A percentile compares a stretch with the other conserved stretches of the same genome.
These are phyloP conservation scores for Drosophila santomea DNA, from an alignment of 1,140 invertebrate species.

Conservation along the genomic window DNA sequence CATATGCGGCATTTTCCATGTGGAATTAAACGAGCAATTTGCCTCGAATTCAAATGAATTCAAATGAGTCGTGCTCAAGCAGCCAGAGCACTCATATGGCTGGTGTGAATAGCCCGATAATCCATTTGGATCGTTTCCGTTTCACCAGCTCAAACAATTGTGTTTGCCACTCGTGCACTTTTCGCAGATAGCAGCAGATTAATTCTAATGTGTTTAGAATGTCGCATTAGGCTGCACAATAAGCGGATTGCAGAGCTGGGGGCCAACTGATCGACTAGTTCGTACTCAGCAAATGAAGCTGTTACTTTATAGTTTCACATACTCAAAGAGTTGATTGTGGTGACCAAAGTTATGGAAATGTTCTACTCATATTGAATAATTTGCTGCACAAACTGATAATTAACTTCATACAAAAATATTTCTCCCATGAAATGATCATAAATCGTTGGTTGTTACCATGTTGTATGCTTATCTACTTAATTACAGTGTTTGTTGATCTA, in stretches of 20 bases:
- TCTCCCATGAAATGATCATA: background rate
- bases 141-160: conserved; percentile 27
- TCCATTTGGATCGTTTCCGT: conserved; percentile 28
- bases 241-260: conserved; percentile 1
- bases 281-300: background rate
- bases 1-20: conserved; percentile 11
- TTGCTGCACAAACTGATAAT: too few relatives aligned
- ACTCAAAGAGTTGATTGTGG: too few relatives aligned
- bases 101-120: conserved; percentile 27
- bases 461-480: background rate
- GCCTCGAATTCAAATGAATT: conserved; percentile 22
- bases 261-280: background rate
- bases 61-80: background rate
- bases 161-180: conserved; percentile 39
- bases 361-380: too few relatives aligned
- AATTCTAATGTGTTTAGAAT: conserved; percentile 71
- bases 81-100: background rate
- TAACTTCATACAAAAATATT: too few relatives aligned
- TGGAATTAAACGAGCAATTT: conserved; percentile 35
- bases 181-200: conserved; percentile 61
- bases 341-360: too few relatives aligned
- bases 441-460: background rate
- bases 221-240: conserved; percentile 38
- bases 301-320: too few relatives aligned
- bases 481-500: background rate